phyloP scores from a whole-genome alignment of 2,113 vertebrate species.

The Alligator sinensis region DNA sequence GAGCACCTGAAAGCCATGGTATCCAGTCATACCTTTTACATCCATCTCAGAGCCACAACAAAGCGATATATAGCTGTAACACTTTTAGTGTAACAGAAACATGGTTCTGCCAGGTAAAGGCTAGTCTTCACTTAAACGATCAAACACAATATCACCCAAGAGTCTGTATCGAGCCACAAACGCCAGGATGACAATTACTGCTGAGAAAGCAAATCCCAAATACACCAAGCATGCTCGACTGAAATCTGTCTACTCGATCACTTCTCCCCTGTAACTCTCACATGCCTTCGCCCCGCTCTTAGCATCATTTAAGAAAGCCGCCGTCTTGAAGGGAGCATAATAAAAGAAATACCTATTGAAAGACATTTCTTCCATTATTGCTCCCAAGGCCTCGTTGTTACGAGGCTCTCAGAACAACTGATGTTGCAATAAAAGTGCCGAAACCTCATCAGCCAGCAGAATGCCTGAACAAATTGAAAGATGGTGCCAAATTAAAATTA shows the following conservation, averaged over 20 bases:
- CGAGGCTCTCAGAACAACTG: not conserved
- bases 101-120: not conserved
- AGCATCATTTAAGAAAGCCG: not conserved
- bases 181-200: not conserved
- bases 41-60: accelerated
- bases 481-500: not conserved
- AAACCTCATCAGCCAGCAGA: not conserved
- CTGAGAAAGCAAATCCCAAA: accelerated
- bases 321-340: not conserved
- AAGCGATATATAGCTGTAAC: not conserved
- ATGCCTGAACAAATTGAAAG: not conserved
- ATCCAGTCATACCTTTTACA: not conserved
- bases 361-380: accelerated
- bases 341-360: not conserved
- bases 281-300: not conserved
- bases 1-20: conserved; percentile 75
- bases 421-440: not conserved
- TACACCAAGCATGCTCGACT: accelerated
- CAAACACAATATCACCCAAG: not conserved
- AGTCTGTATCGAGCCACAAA: not conserved
- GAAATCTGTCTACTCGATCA: not conserved
- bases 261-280: not conserved
- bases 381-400: accelerated
- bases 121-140: not conserved
- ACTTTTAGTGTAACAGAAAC: conserved; percentile 15